phyloP scores from a whole-genome alignment of 2,113 vertebrate species.

The Tenrec ecaudatus region DNA sequence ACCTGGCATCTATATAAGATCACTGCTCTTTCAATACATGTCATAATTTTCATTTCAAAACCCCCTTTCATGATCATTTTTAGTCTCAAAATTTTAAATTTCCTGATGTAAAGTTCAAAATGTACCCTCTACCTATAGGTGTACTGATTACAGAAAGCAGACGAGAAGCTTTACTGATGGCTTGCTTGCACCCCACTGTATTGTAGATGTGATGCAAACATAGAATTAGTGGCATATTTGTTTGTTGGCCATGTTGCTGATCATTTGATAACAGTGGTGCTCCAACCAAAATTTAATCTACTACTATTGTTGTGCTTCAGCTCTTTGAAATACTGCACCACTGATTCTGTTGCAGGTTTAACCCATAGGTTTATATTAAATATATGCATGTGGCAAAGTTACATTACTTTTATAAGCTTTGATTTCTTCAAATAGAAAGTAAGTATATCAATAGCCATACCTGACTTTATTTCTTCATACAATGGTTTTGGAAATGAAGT shows the following conservation, averaged over 20 bases:
- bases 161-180: neutral
- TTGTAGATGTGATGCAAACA: neutral
- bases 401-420: neutral
- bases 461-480: neutral
- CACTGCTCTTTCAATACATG: constrained; percentile 24
- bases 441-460: neutral
- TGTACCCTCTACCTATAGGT: neutral
- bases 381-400: neutral
- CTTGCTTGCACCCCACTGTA: neutral
- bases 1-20: neutral
- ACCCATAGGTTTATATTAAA: neutral
- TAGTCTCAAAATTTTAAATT: constrained; percentile 31
- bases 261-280: neutral
- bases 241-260: neutral
- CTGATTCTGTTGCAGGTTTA: neutral
- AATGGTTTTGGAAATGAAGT: constrained; percentile 1
- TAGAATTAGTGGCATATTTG: neutral
- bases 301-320: neutral
- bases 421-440: neutral
- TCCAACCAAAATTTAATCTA: neutral
- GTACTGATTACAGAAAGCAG: neutral
- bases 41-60: constrained; percentile 43
- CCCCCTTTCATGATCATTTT: neutral
- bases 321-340: neutral
- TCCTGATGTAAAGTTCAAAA: neutral